Percentiles rank a stretch among this genome's conserved stretches.
Conservation (phyloP, 1,140 invertebrate genomes). For the Aphaenogaster ashmeadi region DNA sequence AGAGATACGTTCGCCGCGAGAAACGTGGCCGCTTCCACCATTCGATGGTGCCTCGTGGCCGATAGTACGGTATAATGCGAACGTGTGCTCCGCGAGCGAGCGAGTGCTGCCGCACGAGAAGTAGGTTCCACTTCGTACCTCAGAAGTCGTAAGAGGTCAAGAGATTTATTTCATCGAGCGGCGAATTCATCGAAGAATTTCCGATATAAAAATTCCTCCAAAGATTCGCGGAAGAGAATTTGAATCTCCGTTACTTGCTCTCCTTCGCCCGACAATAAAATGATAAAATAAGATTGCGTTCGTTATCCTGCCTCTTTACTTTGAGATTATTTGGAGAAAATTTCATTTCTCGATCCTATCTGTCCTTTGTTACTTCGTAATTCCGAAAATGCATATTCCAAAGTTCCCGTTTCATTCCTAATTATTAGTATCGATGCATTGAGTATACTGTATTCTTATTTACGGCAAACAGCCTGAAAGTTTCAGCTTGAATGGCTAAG, state of each 20-base stretch:
- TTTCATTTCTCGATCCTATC: neutral
- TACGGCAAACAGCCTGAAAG: neutral
- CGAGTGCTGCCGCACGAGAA: neutral
- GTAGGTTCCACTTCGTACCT: neutral
- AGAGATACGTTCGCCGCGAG: slow-evolving; percentile 79
- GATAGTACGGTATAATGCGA: slow-evolving; percentile 17
- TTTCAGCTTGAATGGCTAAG: slow-evolving; percentile 36
- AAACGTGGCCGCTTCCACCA: slow-evolving; percentile 44
- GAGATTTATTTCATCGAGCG: slow-evolving; percentile 19
- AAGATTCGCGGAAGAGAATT: neutral
- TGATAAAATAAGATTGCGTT: neutral
- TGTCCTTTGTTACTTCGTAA: neutral
- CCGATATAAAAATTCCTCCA: neutral
- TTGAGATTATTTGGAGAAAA: neutral
- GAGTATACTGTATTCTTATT: slow-evolving; percentile 12
- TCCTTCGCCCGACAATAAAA: neutral
- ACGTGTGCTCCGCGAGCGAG: neutral
- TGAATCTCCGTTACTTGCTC: neutral
- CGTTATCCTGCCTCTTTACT: neutral
- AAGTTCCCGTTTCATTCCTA: neutral
- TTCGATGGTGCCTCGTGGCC: slow-evolving; percentile 36
- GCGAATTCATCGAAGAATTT: neutral
- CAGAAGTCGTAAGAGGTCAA: neutral
- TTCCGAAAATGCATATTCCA: neutral
- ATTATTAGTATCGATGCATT: slow-evolving; percentile 15